Evolutionary conservation across 2,113 vertebrate genomes (phyloP).

Genomic region (Mesocricetus auratus): DNA sequence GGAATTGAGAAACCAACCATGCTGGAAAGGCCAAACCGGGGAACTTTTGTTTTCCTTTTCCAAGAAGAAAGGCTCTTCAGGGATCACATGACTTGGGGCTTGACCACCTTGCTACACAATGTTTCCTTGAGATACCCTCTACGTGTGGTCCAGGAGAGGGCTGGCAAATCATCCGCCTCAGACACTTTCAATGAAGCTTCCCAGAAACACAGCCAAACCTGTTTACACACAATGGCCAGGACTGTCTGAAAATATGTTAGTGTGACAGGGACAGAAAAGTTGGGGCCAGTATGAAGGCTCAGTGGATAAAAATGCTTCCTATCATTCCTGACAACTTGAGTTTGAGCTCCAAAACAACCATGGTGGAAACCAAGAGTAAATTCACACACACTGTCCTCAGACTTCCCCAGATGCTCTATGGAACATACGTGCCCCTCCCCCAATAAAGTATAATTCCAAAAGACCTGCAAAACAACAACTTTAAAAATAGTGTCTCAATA

Average conservation of each 20-base stretch:
- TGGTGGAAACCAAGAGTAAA: not conserved
- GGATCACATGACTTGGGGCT: not conserved
- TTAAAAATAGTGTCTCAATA: not conserved
- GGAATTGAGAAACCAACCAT: constrained; percentile 57
- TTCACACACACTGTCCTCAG: not conserved
- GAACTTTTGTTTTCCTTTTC: not conserved
- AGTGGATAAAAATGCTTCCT: not conserved
- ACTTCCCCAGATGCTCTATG: no score
- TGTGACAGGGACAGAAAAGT: not conserved
- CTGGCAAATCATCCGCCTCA: not conserved
- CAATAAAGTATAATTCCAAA: not conserved
- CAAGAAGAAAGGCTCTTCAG: constrained; percentile 25
- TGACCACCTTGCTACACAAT: not conserved
- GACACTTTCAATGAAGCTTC: not conserved
- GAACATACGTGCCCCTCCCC: no score
- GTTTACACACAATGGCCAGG: not conserved
- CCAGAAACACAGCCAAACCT: not conserved
- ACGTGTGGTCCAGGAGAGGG: not conserved
- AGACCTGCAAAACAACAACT: not conserved
- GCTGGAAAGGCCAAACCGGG: not conserved
- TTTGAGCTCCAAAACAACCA: not conserved
- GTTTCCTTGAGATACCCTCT: not conserved
- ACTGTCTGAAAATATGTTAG: not conserved
- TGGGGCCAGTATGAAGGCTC: not conserved
- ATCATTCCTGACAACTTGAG: not conserved